phyloP scores from a whole-genome alignment of 2,797 vertebrate genomes.

The Smutsia gigantea region DNA sequence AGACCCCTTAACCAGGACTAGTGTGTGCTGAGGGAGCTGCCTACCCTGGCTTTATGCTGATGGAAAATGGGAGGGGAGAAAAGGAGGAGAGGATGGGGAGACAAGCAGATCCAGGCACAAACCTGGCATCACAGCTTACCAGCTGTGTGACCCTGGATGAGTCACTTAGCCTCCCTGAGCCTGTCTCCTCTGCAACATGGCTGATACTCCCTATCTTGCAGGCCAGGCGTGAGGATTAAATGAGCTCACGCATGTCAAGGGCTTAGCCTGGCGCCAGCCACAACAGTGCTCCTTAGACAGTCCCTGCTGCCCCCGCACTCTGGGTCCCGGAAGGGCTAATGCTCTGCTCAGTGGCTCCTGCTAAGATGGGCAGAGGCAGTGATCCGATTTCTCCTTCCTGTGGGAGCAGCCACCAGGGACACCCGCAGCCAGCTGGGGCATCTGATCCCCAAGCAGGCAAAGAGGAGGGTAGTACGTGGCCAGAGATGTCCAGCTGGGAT shows the following conservation, averaged over 20 bases:
- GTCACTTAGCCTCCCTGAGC: not conserved
- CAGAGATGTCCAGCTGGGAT: constrained; percentile 76
- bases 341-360: not conserved
- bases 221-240: not conserved
- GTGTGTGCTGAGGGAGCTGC: rapidly evolving
- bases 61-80: not conserved
- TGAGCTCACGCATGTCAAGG: not conserved
- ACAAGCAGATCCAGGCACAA: not conserved
- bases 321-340: constrained; percentile 34
- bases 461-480: constrained; percentile 73
- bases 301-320: not conserved
- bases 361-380: constrained; percentile 41
- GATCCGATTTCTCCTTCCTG: constrained; percentile 71
- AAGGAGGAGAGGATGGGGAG: not conserved
- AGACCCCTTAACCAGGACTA: not conserved
- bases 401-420: constrained; percentile 69
- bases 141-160: not conserved
- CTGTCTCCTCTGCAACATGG: not conserved
- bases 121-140: not conserved
- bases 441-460: constrained; percentile 61
- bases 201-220: not conserved
- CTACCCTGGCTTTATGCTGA: not conserved
- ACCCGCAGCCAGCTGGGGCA: constrained; percentile 69
- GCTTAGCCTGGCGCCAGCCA: not conserved
- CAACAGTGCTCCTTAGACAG: not conserved